Evolutionary conservation across 2,797 vertebrate species (phyloP), one percentile per base, ranked within the genome.

Genomic region (Dryobates pubescens): DNA sequence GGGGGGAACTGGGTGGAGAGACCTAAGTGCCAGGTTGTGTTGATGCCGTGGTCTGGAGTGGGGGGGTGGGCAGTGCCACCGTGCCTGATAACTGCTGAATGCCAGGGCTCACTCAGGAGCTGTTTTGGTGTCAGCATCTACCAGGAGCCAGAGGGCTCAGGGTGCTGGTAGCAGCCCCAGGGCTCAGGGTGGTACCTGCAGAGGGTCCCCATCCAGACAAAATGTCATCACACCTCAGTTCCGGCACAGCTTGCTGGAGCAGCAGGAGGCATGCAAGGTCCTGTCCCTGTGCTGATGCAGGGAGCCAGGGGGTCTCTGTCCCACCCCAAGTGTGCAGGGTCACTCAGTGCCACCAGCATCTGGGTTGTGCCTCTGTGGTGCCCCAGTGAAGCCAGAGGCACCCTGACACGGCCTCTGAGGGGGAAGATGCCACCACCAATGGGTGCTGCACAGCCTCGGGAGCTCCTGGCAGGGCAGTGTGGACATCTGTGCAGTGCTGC

Each of bases 31-130:
- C 61, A 51, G 57, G 7, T 51, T 2, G 3, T 27, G 23, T 59
- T 1, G 5, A 59, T 59, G 43, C 64, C 0, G 0, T 22, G 73
- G 24, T 49, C 38, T 64, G 58, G 30, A 0, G 0, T 17, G 19
- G n/a, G 27, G 17, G 47, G 45, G 18, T 7, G 45, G 49, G 22
- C 22, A 49, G 7, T 29, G 5, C 29, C 43, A 27, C 47, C 0
- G 0, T 56, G 47, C 67, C 70, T 22, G 64, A 23, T 1, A 26
- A 30, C 41, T 62, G 49, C 78, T 3, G 3, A 70, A n/a, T 43
- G 53, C 8, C 0, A 0, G 68, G 16, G 13, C 5, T 2, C 45
- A 49, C 18, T n/a, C 56, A 43, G 43, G 64, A 57, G 17, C 36
- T 74, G 70, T 47, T 29, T 34, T 2, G 2, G 20, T 17, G 14